Evolutionary conservation across 2,797 vertebrate genomes (phyloP).

Genomic region (Fringilla coelebs): DNA sequence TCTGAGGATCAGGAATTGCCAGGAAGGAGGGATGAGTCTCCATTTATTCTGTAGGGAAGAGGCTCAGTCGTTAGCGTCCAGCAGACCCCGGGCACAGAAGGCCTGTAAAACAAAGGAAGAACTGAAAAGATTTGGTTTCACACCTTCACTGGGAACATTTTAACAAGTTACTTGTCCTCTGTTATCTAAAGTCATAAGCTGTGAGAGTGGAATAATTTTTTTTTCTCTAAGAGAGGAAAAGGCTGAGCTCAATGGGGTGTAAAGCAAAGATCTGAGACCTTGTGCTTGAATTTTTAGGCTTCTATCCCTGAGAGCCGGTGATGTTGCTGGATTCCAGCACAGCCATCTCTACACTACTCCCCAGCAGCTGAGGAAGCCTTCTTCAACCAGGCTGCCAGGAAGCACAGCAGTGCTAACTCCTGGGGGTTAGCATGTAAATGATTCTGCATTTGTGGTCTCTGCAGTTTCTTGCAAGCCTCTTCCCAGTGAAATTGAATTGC

Average conservation of each 20-base stretch:
- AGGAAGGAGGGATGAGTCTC: neutral
- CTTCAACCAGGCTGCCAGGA: neutral
- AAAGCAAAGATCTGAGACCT: neutral
- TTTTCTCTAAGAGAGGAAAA: neutral
- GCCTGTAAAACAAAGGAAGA: neutral
- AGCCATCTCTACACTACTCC: neutral
- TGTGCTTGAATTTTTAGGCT: neutral
- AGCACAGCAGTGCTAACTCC: neutral
- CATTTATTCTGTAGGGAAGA: neutral
- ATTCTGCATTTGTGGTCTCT: neutral
- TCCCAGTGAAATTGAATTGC: neutral
- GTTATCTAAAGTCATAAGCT: neutral
- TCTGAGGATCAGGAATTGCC: neutral
- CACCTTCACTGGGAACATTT: neutral
- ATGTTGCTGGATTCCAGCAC: neutral
- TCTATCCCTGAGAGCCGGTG: neutral
- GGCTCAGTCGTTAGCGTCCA: rapidly evolving
- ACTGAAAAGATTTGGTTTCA: neutral
- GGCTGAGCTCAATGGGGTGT: neutral
- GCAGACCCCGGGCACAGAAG: neutral
- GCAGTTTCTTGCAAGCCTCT: neutral
- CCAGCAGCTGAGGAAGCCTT: neutral
- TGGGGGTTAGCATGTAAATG: neutral
- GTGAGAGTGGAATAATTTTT: neutral
- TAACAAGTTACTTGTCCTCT: neutral